Base-by-base conservation (phyloP, 2,888 invertebrate genomes). In the Volucella bombylans region DNA sequence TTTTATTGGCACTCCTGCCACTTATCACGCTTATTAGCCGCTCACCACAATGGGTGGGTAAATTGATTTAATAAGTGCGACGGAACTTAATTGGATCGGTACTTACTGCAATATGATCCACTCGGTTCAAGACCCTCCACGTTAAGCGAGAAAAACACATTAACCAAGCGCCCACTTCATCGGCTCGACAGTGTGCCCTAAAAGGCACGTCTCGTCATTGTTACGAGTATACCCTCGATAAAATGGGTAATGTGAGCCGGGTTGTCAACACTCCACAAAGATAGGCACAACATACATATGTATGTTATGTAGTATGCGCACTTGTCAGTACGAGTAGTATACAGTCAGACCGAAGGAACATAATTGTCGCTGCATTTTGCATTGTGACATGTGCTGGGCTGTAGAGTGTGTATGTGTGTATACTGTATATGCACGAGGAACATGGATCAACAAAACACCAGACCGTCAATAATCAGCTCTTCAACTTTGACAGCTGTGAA, bases 151-250 rank as follows among this genome's bases (percentile, higher is more conserved):
- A 11, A 15, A 61, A 69, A 41, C 64, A 12, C 39, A 39, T 64
- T 57, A 69, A 45, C 4, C 62, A 45, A 77, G 82, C 77, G 67
- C 77, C 77, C 78, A 72, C 77, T 77, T 54, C 18, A 64, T 71
- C 65, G 41, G 54, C 65, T 71, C 65, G 41, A 61, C 65, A 67
- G 52, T 65, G 77, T 14, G 47, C 50, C 72, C 54, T 55, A 31
- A 15, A 45, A 62, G 18, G 77, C 82, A 82, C 82, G 82, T 82
- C 72, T 39, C 47, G 72, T 82, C 77, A 72, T 55, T 72, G 31
- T 31, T 31, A 31, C 31, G 31, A 31, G 31, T 31, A 72, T 77
- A 78, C 72, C 67, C 55, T 67, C 59, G 39, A 82, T 82, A 82
- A 82, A 77, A 41, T 55, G 67, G 67, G 82, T 82, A 82, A 82